Evolutionary conservation across 2,888 invertebrate genomes (phyloP).

Genomic region (Lithophane semibrunnea): DNA sequence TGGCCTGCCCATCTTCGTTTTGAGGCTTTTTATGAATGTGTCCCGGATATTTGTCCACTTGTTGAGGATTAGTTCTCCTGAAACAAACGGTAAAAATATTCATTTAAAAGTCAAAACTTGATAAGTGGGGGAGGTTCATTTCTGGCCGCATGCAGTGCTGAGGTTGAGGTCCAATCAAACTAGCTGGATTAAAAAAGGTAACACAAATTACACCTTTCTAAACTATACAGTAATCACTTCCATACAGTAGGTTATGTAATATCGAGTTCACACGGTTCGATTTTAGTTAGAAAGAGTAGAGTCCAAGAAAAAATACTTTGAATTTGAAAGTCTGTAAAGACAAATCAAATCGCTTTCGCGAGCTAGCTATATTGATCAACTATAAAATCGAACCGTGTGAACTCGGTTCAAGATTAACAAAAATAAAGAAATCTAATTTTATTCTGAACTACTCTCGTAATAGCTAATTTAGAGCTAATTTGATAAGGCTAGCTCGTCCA

Average conservation of each 20-base stretch:
- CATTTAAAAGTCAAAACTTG: not conserved
- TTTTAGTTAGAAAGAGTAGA: too few species aligned
- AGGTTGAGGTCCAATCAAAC: not conserved
- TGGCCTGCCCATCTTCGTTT: slow-evolving; percentile 76
- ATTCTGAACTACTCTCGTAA: not conserved
- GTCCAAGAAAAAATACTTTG: too few species aligned
- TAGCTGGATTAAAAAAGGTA: not conserved
- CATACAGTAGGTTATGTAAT: not conserved
- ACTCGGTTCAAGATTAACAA: too few species aligned
- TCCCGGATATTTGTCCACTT: slow-evolving; percentile 88
- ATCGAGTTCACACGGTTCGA: too few species aligned
- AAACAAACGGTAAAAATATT: slow-evolving; percentile 45
- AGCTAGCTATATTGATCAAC: too few species aligned
- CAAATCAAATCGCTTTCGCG: too few species aligned
- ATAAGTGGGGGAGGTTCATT: not conserved
- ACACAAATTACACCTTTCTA: not conserved
- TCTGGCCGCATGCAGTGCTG: not conserved
- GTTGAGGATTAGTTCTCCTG: slow-evolving; percentile 81
- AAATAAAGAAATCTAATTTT: too few species aligned
- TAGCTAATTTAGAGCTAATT: not conserved
- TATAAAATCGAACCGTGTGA: too few species aligned
- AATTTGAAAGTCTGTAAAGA: too few species aligned
- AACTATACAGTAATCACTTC: not conserved
- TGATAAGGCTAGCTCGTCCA: too few species aligned
- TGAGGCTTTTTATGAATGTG: slow-evolving; percentile 83